Percentiles rank a stretch among this genome's conserved stretches.
phyloP scores from a whole-genome alignment of 2,797 vertebrate genomes.

The Hippopotamyrus pictus region DNA sequence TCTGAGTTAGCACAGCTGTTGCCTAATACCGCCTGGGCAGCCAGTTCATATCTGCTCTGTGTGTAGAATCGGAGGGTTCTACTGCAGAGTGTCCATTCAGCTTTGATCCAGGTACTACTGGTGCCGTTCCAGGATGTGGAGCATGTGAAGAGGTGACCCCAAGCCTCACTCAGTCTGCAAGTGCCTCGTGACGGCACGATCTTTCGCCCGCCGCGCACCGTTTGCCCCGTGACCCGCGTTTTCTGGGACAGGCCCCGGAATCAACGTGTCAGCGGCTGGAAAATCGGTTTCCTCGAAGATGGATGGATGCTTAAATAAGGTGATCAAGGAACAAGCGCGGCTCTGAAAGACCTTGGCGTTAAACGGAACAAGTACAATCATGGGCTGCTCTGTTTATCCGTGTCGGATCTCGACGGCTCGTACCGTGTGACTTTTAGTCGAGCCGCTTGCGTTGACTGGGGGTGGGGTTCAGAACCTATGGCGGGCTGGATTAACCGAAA shows the following conservation, averaged over 20 bases:
- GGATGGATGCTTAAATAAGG: not conserved
- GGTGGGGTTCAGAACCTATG: not conserved
- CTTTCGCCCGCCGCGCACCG: not conserved
- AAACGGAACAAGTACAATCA: not conserved
- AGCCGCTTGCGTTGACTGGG: not conserved
- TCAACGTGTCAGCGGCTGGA: not conserved
- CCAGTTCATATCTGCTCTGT: not conserved
- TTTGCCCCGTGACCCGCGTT: not conserved
- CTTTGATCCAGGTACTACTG: not conserved
- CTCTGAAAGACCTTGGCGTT: not conserved
- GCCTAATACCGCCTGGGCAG: not conserved
- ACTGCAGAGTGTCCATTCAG: not conserved
- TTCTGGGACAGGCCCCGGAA: not conserved
- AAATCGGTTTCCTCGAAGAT: not conserved
- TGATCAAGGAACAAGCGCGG: not conserved
- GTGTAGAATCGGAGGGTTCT: not conserved
- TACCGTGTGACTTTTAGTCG: not conserved
- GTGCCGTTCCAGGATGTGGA: not conserved
- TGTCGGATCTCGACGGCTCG: not conserved
- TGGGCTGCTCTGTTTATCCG: not conserved
- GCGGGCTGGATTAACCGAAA: not conserved
- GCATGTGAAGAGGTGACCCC: not conserved
- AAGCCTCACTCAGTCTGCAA: not conserved
- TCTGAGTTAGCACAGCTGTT: not conserved
- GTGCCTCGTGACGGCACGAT: not conserved